Evolutionary conservation across 2,113 vertebrate species (phyloP), one percentile per base, ranked within the genome.

Genomic region (Triplophysa siluroides): DNA sequence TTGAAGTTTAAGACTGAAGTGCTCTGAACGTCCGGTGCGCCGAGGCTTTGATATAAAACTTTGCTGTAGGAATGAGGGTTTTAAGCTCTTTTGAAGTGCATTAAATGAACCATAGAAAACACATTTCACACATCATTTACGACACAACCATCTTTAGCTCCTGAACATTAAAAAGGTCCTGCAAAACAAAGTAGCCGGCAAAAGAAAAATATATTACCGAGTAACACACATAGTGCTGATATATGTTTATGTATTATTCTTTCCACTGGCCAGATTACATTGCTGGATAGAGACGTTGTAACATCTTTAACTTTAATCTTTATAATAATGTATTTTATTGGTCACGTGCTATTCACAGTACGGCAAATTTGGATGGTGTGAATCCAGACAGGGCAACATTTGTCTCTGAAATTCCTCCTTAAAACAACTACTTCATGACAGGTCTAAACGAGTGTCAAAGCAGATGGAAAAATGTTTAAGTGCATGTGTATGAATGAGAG

Each of bases 1-100:
- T 16, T 16, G 10, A 14, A 23, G 13, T 54, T 65, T 21, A 75
- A 50, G 70, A 79, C 23, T 47, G 77, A 84, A 84, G 83, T 81
- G 71, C 33, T 23, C 70, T 68, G 77, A 54, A 38, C 64, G 11
- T 16, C 29, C 29, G 68, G 62, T 43, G 16, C 18, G 47, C 23
- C 16, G 54, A 33, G 56, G 10, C 16, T 8, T 0, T 26, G 69
- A 74, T 56, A 56, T 26, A 4, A 62, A 73, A 23, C 21, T 8
- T 63, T 26, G 7, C 12, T 26, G 33, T 38, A 38, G 33, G 33
- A 38, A 54, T 45, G 45, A 16, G 3, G 19, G 24, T 14, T 38
- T 16, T 14, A 43, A 61, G 60, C 18, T 52, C 54, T 23, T 38
- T 38, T 38, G 33, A 23, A 14, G 45, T 24, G 67, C 24, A 23